Evolutionary conservation across 2,888 invertebrate genomes (phyloP).

Genomic region (Cosmia trapezina): DNA sequence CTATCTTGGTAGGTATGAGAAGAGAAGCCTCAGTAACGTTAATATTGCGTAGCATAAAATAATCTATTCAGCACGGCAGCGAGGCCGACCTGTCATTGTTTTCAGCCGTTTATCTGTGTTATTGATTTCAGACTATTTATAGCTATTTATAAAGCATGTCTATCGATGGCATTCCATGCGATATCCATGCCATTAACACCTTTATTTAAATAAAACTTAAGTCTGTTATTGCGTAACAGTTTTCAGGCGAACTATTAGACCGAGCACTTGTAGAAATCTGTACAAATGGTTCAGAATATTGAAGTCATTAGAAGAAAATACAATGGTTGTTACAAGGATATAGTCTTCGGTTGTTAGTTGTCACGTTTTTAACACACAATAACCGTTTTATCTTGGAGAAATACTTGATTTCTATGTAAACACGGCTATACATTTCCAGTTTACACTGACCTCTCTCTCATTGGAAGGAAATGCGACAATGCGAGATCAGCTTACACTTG

Average conservation of each 20-base stretch:
- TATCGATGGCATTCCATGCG: neutral
- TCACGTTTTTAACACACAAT: conserved; percentile 3
- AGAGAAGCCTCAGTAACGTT: neutral
- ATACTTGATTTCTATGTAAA: too few relatives aligned
- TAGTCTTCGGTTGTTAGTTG: neutral
- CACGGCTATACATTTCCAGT: too few relatives aligned
- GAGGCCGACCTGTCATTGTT: conserved; percentile 60
- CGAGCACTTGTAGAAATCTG: neutral
- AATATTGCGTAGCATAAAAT: conserved; percentile 5
- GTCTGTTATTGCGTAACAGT: neutral
- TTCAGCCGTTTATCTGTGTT: conserved; percentile 63
- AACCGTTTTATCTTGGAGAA: conserved; percentile 1
- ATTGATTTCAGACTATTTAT: conserved; percentile 67
- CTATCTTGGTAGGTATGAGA: neutral
- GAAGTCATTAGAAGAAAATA: conserved; percentile 21
- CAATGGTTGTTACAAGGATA: conserved; percentile 7
- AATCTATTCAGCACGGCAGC: conserved; percentile 33
- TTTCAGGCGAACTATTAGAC: neutral
- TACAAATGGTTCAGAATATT: conserved; percentile 11
- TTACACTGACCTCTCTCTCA: too few relatives aligned
- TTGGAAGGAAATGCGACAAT: too few relatives aligned
- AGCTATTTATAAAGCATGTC: conserved; percentile 13
- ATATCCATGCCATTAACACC: conserved; percentile 16
- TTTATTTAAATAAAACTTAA: neutral
- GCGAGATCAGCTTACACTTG: too few relatives aligned